Conservation (phyloP, 2,113 vertebrate genomes). For the Microtus richardsoni region DNA sequence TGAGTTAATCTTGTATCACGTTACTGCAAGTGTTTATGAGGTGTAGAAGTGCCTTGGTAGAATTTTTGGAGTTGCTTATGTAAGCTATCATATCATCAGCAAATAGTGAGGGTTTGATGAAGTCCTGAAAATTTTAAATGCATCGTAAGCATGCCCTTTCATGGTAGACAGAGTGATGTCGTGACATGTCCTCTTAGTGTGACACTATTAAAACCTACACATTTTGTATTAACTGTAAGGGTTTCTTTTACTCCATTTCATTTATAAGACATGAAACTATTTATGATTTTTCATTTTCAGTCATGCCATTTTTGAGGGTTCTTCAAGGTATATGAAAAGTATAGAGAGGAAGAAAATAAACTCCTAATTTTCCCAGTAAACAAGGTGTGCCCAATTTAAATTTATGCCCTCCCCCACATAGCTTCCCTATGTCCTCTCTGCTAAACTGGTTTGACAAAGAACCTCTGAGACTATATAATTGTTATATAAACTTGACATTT, state of each 20-base stretch:
- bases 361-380: not conserved
- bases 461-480: not conserved
- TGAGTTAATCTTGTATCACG: no score
- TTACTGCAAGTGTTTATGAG: no score
- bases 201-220: not conserved
- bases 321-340: slow-evolving; percentile 18
- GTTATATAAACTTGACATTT: not conserved
- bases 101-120: no score
- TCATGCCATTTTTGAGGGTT: not conserved
- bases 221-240: not conserved
- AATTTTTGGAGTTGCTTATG: no score
- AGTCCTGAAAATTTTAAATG: no score
- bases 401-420: not conserved
- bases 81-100: no score
- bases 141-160: not conserved
- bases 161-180: not conserved
- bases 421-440: not conserved
- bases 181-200: not conserved
- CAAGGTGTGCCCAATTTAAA: not conserved
- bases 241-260: slow-evolving; percentile 7
- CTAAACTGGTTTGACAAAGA: not conserved
- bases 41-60: no score
- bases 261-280: not conserved
- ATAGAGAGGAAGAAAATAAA: not conserved
- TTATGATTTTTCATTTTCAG: not conserved